Conservation (phyloP, 2,113 vertebrate species). For the Caracal caracal region DNA sequence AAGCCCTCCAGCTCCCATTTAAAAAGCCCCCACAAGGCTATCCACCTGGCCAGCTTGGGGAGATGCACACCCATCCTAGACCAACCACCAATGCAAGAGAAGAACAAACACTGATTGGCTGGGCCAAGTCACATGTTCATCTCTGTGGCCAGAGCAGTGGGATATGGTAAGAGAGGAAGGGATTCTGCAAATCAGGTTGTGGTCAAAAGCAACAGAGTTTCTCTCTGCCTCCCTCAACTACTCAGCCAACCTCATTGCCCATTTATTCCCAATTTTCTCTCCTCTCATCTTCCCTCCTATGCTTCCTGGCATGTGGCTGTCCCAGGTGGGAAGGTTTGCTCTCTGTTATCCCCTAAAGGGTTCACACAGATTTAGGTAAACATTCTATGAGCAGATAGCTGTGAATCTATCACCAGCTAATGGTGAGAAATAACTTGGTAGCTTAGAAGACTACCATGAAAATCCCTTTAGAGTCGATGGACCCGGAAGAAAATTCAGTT, state of each 20-base stretch:
- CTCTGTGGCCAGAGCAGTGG: no score
- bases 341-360: neutral
- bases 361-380: neutral
- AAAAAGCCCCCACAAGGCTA: neutral
- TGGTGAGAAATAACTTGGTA: neutral
- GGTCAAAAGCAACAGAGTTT: neutral
- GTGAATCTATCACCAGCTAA: neutral
- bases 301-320: neutral
- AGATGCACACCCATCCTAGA: neutral
- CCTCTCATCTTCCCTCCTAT: neutral
- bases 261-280: neutral
- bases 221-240: neutral
- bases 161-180: fast-evolving
- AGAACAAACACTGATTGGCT: neutral
- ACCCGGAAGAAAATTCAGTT: neutral
- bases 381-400: neutral
- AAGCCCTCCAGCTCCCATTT: neutral
- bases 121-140: neutral
- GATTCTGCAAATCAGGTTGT: neutral
- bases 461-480: neutral
- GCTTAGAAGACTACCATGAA: neutral
- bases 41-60: neutral
- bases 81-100: neutral
- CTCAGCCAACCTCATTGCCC: neutral
- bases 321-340: neutral